phyloP scores from a whole-genome alignment of 2,797 vertebrate species.

The Diceros bicornis region DNA sequence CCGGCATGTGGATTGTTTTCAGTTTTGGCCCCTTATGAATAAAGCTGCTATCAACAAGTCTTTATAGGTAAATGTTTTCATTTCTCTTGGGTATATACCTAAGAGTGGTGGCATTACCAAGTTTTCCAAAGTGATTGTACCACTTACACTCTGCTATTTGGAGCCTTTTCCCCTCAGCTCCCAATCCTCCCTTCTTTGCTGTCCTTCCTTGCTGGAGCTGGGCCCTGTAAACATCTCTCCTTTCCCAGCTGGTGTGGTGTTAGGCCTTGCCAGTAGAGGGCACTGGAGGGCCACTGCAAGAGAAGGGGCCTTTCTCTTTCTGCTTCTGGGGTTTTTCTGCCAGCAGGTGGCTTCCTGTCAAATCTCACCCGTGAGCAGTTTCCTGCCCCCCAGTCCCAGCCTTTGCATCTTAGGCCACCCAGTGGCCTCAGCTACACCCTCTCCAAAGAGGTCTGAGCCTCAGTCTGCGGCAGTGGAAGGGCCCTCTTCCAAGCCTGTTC shows the following conservation, averaged over 20 bases:
- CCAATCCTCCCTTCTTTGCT: neutral
- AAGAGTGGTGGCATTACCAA: neutral
- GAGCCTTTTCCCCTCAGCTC: too few species aligned
- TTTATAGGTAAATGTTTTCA: neutral
- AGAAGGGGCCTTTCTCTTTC: too few species aligned
- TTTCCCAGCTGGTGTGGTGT: neutral
- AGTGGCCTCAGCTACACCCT: neutral
- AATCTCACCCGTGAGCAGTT: neutral
- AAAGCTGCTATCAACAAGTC: too few species aligned
- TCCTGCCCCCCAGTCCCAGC: neutral
- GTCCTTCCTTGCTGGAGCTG: rapidly evolving
- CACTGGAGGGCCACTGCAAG: neutral
- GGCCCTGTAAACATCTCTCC: neutral
- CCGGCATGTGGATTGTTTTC: neutral
- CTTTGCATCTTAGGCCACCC: neutral
- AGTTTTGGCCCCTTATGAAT: rapidly evolving
- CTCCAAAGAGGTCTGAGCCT: neutral
- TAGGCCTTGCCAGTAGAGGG: neutral
- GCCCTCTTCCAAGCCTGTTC: rapidly evolving
- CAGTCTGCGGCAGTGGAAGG: neutral
- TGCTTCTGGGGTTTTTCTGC: neutral
- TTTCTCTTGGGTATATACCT: too few species aligned
- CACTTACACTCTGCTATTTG: rapidly evolving
- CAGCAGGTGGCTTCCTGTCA: neutral
- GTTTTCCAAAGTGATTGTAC: neutral